phyloP scores from a whole-genome alignment of 2,888 invertebrate genomes.

The Cephus sareptanus region DNA sequence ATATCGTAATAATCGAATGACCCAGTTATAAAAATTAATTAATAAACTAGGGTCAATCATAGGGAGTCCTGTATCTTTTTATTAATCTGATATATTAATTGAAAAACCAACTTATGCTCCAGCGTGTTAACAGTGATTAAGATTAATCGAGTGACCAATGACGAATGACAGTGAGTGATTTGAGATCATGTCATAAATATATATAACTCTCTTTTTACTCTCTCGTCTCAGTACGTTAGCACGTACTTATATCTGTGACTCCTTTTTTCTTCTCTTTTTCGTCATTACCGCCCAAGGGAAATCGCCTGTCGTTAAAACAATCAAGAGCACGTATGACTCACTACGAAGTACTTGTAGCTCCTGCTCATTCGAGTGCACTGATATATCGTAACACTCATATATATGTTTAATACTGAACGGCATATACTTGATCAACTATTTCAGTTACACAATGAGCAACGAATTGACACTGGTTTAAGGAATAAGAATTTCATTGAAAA shows the following conservation, averaged over 20 bases:
- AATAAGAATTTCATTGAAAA: too few species aligned
- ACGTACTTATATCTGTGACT: neutral
- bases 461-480: too few species aligned
- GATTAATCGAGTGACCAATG: neutral
- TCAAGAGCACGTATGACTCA: neutral
- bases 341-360: neutral
- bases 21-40: neutral
- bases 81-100: neutral
- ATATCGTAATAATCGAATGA: neutral
- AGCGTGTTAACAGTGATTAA: neutral
- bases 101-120: neutral
- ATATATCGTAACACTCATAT: neutral
- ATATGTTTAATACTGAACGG: too few species aligned
- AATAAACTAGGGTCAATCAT: neutral
- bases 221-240: neutral
- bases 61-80: neutral
- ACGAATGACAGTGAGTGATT: neutral
- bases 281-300: neutral
- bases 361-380: neutral
- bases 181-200: neutral
- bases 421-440: too few species aligned
- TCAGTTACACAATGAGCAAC: too few species aligned
- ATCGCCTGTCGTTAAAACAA: slow-evolving; percentile 1
- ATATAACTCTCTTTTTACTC: neutral
- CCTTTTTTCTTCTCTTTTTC: neutral